Conservation (phyloP, 92 coral and sea anemone species). For the Meandrina meandrites region DNA sequence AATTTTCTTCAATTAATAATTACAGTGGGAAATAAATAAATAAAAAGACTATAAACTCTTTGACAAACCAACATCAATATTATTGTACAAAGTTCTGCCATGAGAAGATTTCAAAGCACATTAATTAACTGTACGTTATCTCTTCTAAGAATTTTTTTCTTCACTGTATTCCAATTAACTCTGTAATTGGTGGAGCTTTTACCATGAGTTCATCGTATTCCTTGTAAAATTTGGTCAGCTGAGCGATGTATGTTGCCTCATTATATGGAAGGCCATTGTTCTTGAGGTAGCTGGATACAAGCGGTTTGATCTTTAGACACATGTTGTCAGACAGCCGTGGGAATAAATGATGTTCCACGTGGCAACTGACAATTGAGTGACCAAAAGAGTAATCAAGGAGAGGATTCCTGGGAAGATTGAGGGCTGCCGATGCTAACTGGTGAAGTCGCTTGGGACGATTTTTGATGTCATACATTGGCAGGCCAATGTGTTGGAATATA, state of each 20-base stretch:
- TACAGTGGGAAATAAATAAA: too few species aligned
- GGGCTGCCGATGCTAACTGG: conserved; percentile 82
- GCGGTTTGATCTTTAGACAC: conserved; percentile 88
- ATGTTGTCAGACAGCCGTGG: conserved; percentile 96
- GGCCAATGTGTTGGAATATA: conserved; percentile 90
- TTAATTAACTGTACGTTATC: too few species aligned
- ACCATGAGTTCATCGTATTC: conserved; percentile 92
- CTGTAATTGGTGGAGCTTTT: conserved; percentile 91
- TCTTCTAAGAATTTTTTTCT: too few species aligned
- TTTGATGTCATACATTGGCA: conserved; percentile 81
- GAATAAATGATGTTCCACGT: conserved; percentile 90
- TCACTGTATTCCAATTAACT: conserved; percentile 84
- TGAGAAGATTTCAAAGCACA: too few species aligned
- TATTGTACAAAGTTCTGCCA: too few species aligned
- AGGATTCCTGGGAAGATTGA: conserved; percentile 79
- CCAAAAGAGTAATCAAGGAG: conserved; percentile 91
- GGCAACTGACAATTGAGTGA: conserved; percentile 80
- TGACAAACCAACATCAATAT: too few species aligned
- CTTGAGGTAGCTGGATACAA: conserved; percentile 80
- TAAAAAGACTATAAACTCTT: too few species aligned
- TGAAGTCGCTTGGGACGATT: conserved; percentile 75
- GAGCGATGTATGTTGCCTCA: conserved; percentile 70
- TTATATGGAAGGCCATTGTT: conserved; percentile 83
- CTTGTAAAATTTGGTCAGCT: conserved; percentile 72
- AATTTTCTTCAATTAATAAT: too few species aligned